These are phyloP conservation scores for Eupelmus urozonus DNA, from an alignment of 2,888 invertebrate genomes.

Conservation along the genomic window DNA sequence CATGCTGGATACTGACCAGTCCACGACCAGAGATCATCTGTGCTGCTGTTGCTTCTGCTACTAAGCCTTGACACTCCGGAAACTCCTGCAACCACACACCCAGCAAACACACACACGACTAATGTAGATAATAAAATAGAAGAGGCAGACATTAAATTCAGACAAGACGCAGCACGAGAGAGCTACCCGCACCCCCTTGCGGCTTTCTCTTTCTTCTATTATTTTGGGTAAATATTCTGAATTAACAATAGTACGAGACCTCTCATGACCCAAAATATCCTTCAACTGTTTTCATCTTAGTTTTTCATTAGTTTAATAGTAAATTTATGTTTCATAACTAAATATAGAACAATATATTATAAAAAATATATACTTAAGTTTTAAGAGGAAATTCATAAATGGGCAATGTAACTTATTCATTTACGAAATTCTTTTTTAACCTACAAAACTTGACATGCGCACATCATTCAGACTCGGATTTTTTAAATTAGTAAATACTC, in stretches of 20 bases:
- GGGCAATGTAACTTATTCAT: not conserved
- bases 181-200: constrained; percentile 54
- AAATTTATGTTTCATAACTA: not conserved
- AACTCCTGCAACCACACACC: constrained; percentile 56
- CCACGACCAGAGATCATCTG: constrained; percentile 38
- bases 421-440: constrained; percentile 12
- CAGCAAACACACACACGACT: constrained; percentile 51
- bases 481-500: too few species aligned
- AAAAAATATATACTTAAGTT: constrained; percentile 46
- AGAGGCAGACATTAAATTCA: constrained; percentile 32
- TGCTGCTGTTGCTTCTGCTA: constrained; percentile 54
- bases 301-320: not conserved
- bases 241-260: not conserved
- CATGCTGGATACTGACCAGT: constrained; percentile 11
- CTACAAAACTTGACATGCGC: constrained; percentile 12
- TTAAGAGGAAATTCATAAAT: constrained; percentile 4
- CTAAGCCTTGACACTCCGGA: constrained; percentile 57
- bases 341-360: constrained; percentile 40
- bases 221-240: too few species aligned
- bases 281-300: not conserved
- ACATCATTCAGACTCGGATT: too few species aligned
- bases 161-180: constrained; percentile 54
- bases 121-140: constrained; percentile 35
- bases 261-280: constrained; percentile 5
- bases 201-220: too few species aligned